Base-by-base conservation (phyloP, 1,140 invertebrate species). In the Caenorhabditis brenneri region DNA sequence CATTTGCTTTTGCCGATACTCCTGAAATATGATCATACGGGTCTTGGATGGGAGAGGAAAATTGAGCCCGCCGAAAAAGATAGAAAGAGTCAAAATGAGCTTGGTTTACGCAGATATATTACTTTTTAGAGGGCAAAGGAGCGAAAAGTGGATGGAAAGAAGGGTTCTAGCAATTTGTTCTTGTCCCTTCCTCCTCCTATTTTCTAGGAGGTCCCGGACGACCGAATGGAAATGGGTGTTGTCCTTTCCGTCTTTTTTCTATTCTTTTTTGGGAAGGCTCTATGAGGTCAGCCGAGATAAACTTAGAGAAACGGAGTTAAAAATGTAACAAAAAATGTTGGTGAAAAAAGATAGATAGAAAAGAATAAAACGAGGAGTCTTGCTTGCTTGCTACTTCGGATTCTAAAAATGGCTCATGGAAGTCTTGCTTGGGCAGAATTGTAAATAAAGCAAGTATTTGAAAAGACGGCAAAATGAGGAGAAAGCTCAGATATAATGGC, bases 1-100 rank as follows among this genome's bases (percentile, higher is more conserved):
- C 58, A 80, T 83, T 58, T 86, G 85, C 78, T 86, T 86, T 33
- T 86, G 85, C 60, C 69, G 48, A 53, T 85, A 82, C 31, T 83
- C 65, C 83, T 86, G 85, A 85, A 85, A 85, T 74, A 74, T 46
- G 36, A 74, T 29, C 29, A 36, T 27, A 65, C 3, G 24, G 22
- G 29, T 36, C 19, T 27, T 58, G 7, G 39, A 6, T 51, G 6
- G 48, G 19, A 4, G 7, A 19, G 7, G 10, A 51, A n/a, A n/a
- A 51, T 19, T 51, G n/a, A 51, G 48, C 3, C 48, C 3, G 48
- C 6, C 39, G 39, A 42, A 51, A 51, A 51, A 51, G 15, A n/a
- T n/a, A n/a, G 5, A 53, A 7, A 53, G 55, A 24, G 9, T 29
- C 7, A 65, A 36, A 65, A 65, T 36, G 10, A 19, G 31, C 31